These are phyloP conservation scores for Drosophila niveifrons DNA, from an alignment of 2,888 invertebrate genomes.

Conservation along the genomic window DNA sequence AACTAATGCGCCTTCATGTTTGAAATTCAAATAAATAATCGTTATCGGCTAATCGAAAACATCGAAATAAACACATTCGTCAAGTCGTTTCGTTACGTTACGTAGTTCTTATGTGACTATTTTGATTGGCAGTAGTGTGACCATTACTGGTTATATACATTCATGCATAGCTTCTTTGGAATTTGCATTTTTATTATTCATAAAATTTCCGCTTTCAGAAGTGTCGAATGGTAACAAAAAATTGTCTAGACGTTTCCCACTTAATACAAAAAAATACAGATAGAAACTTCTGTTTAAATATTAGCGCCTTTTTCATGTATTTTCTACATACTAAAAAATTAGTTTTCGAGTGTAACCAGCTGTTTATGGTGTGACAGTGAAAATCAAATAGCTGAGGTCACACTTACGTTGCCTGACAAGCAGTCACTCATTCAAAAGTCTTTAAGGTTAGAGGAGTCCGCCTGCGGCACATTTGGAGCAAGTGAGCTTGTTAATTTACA, in stretches of 20 bases:
- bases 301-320: background rate
- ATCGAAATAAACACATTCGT: background rate
- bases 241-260: too few relatives aligned
- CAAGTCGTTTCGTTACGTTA: background rate
- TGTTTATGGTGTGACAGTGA: too few relatives aligned
- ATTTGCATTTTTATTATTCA: too few relatives aligned
- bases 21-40: constrained; percentile 21
- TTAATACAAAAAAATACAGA: background rate
- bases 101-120: too few relatives aligned
- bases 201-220: too few relatives aligned
- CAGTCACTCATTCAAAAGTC: constrained; percentile 54
- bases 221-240: background rate
- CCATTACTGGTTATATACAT: background rate
- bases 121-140: background rate
- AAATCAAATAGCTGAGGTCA: constrained; percentile 20
- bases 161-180: too few relatives aligned
- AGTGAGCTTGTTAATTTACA: constrained; percentile 69
- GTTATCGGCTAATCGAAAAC: background rate
- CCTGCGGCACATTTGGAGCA: constrained; percentile 62
- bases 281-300: background rate
- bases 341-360: too few relatives aligned
- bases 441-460: constrained; percentile 64
- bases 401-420: background rate
- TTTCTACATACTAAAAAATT: too few relatives aligned
- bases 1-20: background rate